Conservation (phyloP, 2,888 invertebrate species). For the Philonicus albiceps region DNA sequence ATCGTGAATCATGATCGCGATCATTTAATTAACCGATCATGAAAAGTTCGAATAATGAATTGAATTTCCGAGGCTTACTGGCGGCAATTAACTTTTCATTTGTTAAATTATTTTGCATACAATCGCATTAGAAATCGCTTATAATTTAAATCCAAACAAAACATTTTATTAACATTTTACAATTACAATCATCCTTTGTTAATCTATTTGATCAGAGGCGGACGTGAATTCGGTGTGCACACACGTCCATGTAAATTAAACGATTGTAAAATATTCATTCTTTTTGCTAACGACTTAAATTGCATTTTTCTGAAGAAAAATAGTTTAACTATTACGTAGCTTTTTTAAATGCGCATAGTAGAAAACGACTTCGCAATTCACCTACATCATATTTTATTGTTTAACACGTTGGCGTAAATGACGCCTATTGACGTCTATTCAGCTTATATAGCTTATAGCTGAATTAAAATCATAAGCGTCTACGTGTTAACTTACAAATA, state of each 20-base stretch:
- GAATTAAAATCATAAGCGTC: too few species aligned
- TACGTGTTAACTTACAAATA: too few species aligned
- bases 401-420: too few species aligned
- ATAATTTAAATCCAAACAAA: not conserved
- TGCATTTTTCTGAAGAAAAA: not conserved
- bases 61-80: not conserved
- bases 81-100: constrained; percentile 13
- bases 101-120: not conserved
- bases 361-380: too few species aligned
- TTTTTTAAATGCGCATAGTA: not conserved
- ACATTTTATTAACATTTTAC: not conserved
- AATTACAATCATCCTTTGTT: not conserved
- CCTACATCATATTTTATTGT: too few species aligned
- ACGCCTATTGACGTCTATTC: too few species aligned
- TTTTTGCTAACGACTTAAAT: not conserved
- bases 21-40: constrained; percentile 1
- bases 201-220: not conserved
- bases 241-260: too few species aligned
- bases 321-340: not conserved
- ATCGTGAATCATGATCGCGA: not conserved
- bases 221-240: not conserved
- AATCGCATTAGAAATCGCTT: not conserved
- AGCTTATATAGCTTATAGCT: too few species aligned
- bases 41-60: not conserved
- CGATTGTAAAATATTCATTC: too few species aligned